These are phyloP conservation scores for Drosophila repletoides DNA, from an alignment of 1,140 invertebrate species.

Conservation along the genomic window DNA sequence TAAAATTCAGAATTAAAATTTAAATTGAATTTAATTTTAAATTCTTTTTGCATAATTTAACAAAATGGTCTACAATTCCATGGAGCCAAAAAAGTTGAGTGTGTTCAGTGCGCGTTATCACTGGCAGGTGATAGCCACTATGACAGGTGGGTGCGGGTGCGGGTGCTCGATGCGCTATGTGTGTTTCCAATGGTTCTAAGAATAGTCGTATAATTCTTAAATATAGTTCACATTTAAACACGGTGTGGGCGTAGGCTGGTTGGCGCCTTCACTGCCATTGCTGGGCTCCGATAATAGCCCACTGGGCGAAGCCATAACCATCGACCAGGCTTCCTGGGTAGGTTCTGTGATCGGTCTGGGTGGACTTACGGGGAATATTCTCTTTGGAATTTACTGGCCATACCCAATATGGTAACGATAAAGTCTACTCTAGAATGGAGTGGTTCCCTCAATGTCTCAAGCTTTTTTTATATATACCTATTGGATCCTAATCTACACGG, in stretches of 20 bases:
- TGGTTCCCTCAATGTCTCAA: slow-evolving; percentile 34
- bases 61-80: slow-evolving; percentile 44
- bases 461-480: slow-evolving; percentile 33
- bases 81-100: slow-evolving; percentile 34
- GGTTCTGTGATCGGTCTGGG: slow-evolving; percentile 63
- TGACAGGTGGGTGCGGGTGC: slow-evolving; percentile 59
- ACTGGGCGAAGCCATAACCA: slow-evolving; percentile 37
- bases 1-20: not conserved
- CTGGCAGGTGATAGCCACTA: slow-evolving; percentile 65
- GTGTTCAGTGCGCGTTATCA: slow-evolving; percentile 61
- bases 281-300: slow-evolving; percentile 51
- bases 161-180: not conserved
- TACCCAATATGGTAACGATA: slow-evolving; percentile 61
- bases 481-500: slow-evolving; percentile 67
- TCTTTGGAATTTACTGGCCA: slow-evolving; percentile 59
- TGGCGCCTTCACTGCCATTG: slow-evolving; percentile 51
- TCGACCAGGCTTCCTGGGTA: slow-evolving; percentile 68
- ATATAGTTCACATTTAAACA: slow-evolving; percentile 59
- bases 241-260: slow-evolving; percentile 61
- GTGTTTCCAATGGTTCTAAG: not conserved
- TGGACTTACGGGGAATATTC: slow-evolving; percentile 56
- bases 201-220: not conserved
- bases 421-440: not conserved
- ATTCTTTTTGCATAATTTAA: not conserved
- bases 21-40: too few relatives aligned